Evolutionary conservation across 2,888 invertebrate genomes (phyloP).

Genomic region (Dicroscelio sp.): DNA sequence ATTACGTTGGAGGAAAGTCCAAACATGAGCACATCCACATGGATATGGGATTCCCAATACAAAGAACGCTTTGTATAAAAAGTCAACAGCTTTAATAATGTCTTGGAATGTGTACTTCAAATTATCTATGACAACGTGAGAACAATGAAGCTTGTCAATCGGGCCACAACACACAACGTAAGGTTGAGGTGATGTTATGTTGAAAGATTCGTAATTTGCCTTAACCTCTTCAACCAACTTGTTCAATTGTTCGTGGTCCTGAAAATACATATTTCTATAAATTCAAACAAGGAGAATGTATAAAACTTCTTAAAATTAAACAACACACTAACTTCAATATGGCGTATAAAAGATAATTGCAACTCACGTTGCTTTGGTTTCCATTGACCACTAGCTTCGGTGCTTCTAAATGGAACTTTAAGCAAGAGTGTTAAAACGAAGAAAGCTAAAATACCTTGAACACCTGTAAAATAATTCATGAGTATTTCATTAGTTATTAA

Average conservation of each 20-base stretch:
- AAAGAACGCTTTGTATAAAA: constrained; percentile 41
- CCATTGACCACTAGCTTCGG: constrained; percentile 19
- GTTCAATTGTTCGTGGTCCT: constrained; percentile 27
- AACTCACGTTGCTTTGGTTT: constrained; percentile 26
- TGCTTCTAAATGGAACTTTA: constrained; percentile 15
- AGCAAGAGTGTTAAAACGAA: constrained; percentile 1
- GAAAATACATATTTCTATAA: no score
- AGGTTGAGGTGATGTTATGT: constrained; percentile 25
- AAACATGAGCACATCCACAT: constrained; percentile 42
- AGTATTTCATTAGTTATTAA: no score
- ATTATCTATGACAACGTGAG: constrained; percentile 36
- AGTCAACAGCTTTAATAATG: constrained; percentile 43
- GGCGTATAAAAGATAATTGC: constrained; percentile 19
- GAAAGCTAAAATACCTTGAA: constrained; percentile 5
- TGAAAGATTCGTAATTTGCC: constrained; percentile 11
- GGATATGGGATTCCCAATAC: constrained; percentile 39
- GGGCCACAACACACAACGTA: constrained; percentile 50
- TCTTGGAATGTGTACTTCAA: constrained; percentile 6
- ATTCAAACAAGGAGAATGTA: no score
- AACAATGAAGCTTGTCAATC: constrained; percentile 29
- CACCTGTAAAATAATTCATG: neutral
- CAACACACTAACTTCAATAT: constrained; percentile 29
- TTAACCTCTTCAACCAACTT: constrained; percentile 1
- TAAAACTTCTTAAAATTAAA: no score
- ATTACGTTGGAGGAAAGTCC: constrained; percentile 43